Evolutionary conservation across 2,797 vertebrate genomes (phyloP).

Genomic region (Setipinna tenuifilis): DNA sequence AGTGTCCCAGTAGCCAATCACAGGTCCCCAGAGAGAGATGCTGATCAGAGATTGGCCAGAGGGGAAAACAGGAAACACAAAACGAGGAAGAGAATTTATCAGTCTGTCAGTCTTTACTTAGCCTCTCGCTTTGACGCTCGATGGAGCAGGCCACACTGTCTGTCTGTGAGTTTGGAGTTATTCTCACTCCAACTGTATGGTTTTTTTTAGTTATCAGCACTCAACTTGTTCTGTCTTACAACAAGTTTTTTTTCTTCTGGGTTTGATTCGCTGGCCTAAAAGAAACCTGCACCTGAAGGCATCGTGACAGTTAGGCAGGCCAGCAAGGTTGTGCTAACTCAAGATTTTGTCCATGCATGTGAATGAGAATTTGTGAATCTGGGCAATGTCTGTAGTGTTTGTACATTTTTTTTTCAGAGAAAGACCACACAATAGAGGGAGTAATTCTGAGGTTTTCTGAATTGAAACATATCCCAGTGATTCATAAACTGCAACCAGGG

Average conservation of each 20-base stretch:
- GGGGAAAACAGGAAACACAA: background rate
- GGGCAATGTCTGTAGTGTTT: too few relatives aligned
- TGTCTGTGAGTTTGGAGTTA: background rate
- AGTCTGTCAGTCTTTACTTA: background rate
- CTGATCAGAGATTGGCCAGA: background rate
- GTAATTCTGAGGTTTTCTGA: too few relatives aligned
- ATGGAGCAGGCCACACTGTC: background rate
- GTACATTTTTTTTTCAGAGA: too few relatives aligned
- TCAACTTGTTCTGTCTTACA: background rate
- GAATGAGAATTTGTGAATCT: too few relatives aligned
- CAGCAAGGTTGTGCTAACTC: too few relatives aligned
- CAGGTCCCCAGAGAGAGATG: background rate
- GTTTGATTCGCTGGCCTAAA: too few relatives aligned
- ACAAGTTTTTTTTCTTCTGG: background rate
- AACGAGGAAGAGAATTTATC: background rate
- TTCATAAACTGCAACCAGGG: too few relatives aligned
- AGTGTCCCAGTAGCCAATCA: background rate
- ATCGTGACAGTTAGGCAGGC: too few relatives aligned
- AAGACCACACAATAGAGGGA: too few relatives aligned
- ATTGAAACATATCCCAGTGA: too few relatives aligned
- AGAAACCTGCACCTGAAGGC: too few relatives aligned
- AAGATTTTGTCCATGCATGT: too few relatives aligned
- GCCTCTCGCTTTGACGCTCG: background rate
- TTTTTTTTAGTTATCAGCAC: background rate
- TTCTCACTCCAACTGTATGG: background rate